Evolutionary conservation across 2,888 invertebrate genomes (phyloP), one percentile per base, ranked within the genome.

Genomic region (Standfussiana lucernea): DNA sequence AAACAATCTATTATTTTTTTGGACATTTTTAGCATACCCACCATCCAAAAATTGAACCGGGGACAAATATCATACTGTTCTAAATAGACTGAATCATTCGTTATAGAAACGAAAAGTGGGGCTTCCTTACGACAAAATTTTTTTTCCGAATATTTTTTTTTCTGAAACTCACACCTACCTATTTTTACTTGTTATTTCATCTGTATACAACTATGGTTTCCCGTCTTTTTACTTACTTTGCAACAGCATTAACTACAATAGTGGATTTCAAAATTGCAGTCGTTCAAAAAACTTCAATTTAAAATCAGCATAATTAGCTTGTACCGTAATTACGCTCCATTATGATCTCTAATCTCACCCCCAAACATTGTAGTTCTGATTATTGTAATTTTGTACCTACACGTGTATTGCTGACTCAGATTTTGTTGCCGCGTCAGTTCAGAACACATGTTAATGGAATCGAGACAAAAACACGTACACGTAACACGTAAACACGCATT

Each of bases 341-440:
- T 28, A 59, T 59, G 76, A 68, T 81, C 21, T 35, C 15, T 64
- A 32, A 79, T 80, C 72, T 42, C 11, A 66, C 28, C 8, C 40
- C 18, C 21, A 40, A 40, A 82, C 70, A 69, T 62, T 77, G 66
- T 82, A 35, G n/a, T 53, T 32, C 18, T n/a, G 1, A n/a, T 71
- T 42, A 32, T 59, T 62, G n/a, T n/a, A n/a, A 37, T 80, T 24
- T 50, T 42, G 28, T 32, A 18, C 42, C 42, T 28, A 61, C 70
- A 70, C 66, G 70, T 77, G 78, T 82, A 62, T n/a, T 32, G 37
- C 47, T 70, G 66, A 32, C 28, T 70, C 15, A 56, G 42, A 79
- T 65, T 56, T 61, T 67, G 47, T 53, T 70, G 70, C 61, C 28
- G 21, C 15, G 21, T 42, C 47, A 80, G 47, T 37, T 15, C 67